Evolutionary conservation across 2,797 vertebrate genomes (phyloP).

Genomic region (Mustela erminea): DNA sequence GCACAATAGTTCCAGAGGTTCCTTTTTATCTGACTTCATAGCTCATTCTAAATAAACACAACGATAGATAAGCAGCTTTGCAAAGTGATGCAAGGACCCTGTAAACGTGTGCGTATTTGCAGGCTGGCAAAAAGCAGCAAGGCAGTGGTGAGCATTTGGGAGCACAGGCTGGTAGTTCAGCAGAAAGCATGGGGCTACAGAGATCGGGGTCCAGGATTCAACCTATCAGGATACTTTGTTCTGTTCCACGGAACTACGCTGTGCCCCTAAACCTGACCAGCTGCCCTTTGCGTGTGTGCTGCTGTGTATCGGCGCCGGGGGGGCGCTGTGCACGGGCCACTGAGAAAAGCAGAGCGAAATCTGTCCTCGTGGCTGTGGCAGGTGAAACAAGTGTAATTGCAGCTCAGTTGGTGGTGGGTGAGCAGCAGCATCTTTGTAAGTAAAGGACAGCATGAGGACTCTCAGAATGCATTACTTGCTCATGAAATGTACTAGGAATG

Average conservation of each 20-base stretch:
- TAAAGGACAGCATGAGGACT: background rate
- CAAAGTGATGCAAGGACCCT: conserved; percentile 33
- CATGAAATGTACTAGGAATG: conserved; percentile 48
- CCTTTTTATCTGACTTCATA: background rate
- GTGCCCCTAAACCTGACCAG: background rate
- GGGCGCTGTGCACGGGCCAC: background rate
- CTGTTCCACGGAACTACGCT: background rate
- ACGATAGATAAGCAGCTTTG: conserved; percentile 74
- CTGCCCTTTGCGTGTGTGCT: background rate
- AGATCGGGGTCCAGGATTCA: background rate
- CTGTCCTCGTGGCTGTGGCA: background rate
- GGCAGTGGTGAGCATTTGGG: conserved; percentile 72
- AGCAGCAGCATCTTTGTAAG: conserved; percentile 57
- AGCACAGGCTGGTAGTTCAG: conserved; percentile 74
- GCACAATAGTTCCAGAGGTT: background rate
- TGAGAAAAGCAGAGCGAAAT: conserved; percentile 30
- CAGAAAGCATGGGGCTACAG: background rate
- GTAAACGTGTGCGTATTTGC: conserved; percentile 47
- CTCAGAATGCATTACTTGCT: conserved; percentile 28
- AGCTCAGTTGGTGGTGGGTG: background rate
- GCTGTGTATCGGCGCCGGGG: background rate
- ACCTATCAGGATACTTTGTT: background rate
- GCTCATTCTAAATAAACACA: conserved; percentile 59
- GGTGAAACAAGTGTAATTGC: background rate
- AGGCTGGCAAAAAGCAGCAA: conserved; percentile 66